Conservation (phyloP, 2,888 invertebrate genomes). For the Phortica magna region DNA sequence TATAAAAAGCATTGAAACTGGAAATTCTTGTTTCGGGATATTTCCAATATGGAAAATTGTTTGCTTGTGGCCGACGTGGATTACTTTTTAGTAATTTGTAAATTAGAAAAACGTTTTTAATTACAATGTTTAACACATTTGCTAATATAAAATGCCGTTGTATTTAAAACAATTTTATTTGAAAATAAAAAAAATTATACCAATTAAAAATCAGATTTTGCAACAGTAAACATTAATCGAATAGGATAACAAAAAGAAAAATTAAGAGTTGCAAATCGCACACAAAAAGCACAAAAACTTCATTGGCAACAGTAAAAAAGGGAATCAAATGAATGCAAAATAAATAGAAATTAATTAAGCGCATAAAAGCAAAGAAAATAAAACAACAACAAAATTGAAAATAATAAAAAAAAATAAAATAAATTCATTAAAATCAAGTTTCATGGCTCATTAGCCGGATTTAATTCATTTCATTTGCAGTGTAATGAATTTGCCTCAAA, state of each 20-base stretch:
- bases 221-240: not conserved
- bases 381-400: not conserved
- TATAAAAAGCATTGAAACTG: too few species aligned
- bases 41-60: too few species aligned
- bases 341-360: slow-evolving; percentile 1
- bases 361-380: not conserved
- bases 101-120: too few species aligned
- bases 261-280: not conserved
- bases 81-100: too few species aligned
- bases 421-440: slow-evolving; percentile 11
- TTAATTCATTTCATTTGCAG: slow-evolving; percentile 10
- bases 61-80: too few species aligned
- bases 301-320: not conserved
- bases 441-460: slow-evolving; percentile 1
- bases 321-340: not conserved
- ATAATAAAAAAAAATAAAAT: slow-evolving; percentile 5
- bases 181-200: not conserved
- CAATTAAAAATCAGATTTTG: not conserved
- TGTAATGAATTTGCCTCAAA: slow-evolving; percentile 6
- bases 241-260: not conserved
- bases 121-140: too few species aligned
- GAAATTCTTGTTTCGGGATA: too few species aligned
- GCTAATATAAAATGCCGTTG: too few species aligned
- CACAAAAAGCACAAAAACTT: too few species aligned
- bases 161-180: too few species aligned